A percentile compares a stretch with the other conserved stretches of the same genome.
phyloP scores from a whole-genome alignment of 1,140 invertebrate species.

The Phortica variegata region DNA sequence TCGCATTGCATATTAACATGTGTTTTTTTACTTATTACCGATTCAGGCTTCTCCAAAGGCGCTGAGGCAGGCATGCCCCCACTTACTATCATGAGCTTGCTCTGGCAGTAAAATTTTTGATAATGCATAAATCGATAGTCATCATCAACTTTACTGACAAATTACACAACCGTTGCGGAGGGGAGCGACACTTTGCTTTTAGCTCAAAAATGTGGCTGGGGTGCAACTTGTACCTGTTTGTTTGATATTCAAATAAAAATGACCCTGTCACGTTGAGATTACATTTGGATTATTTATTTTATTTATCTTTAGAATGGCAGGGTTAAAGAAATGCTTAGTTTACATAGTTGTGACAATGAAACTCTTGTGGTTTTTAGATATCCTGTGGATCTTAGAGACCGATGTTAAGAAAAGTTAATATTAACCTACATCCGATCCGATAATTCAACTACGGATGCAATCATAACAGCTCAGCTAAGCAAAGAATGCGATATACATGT shows the following conservation, averaged over 20 bases:
- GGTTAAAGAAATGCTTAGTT: too few relatives aligned
- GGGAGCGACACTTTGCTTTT: not conserved
- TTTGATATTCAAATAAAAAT: conserved; percentile 2
- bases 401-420: too few relatives aligned
- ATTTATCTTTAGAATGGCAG: too few relatives aligned
- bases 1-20: conserved; percentile 5
- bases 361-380: too few relatives aligned
- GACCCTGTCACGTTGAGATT: conserved; percentile 20
- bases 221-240: conserved; percentile 17
- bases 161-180: not conserved
- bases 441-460: too few relatives aligned
- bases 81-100: conserved; percentile 60
- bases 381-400: too few relatives aligned
- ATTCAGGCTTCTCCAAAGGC: conserved; percentile 64
- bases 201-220: not conserved
- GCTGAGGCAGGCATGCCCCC: conserved; percentile 66
- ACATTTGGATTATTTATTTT: conserved; percentile 17
- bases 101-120: conserved; percentile 57
- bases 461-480: too few relatives aligned
- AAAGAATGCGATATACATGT: too few relatives aligned
- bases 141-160: conserved; percentile 12
- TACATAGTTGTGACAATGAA: too few relatives aligned
- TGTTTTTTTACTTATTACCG: conserved; percentile 10
- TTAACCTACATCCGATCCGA: too few relatives aligned
- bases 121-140: not conserved